Conservation (phyloP, 2,888 invertebrate genomes). For the Calameuta idolon region DNA sequence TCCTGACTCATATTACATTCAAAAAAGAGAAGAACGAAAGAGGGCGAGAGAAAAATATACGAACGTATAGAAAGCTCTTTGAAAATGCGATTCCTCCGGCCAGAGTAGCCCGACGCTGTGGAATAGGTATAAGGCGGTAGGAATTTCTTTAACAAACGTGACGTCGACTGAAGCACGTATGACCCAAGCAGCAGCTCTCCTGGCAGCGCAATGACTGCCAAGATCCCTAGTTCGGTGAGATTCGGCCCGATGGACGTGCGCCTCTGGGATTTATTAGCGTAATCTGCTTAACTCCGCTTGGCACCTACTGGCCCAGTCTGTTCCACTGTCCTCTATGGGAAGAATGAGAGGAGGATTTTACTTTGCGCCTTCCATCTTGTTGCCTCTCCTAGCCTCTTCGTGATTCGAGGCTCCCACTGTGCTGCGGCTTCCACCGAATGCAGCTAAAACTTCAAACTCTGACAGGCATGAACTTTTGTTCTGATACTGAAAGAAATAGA, state of each 20-base stretch:
- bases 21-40: background rate
- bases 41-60: background rate
- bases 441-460: background rate
- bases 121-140: background rate
- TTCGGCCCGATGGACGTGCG: constrained; percentile 48
- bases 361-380: constrained; percentile 23
- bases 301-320: constrained; percentile 32
- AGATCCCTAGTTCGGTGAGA: constrained; percentile 27
- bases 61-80: background rate
- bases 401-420: constrained; percentile 28
- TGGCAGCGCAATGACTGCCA: background rate
- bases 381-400: constrained; percentile 13
- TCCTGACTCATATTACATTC: background rate
- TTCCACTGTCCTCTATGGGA: constrained; percentile 32
- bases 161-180: constrained; percentile 42
- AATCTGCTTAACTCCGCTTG: constrained; percentile 55
- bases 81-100: background rate
- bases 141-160: constrained; percentile 18
- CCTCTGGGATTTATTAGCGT: constrained; percentile 55
- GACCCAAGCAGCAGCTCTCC: constrained; percentile 38
- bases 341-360: constrained; percentile 30
- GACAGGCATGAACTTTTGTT: background rate
- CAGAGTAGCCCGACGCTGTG: background rate
- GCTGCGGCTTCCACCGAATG: background rate
- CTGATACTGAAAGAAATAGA: background rate